Percentiles rank a stretch among this genome's conserved stretches.
phyloP scores from a whole-genome alignment of 2,888 invertebrate species.

The Amaurobius ferox region DNA sequence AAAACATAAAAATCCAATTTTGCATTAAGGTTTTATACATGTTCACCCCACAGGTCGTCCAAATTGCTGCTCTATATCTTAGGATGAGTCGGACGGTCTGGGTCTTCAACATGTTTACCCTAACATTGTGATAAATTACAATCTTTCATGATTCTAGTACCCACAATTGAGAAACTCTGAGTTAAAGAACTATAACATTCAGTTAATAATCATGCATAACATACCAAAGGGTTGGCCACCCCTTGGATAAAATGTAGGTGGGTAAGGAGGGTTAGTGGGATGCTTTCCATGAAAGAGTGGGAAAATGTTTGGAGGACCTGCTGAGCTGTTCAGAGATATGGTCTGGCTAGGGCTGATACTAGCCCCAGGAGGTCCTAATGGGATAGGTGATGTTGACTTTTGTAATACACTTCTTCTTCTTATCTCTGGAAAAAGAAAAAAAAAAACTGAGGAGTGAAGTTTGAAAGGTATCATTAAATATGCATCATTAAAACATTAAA shows the following conservation, averaged over 20 bases:
- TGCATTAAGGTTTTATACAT: too few relatives aligned
- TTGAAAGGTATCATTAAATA: too few relatives aligned
- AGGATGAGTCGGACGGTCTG: too few relatives aligned
- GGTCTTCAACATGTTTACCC: too few relatives aligned
- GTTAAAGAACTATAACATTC: neutral
- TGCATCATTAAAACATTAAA: too few relatives aligned
- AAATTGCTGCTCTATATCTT: too few relatives aligned
- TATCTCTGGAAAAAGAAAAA: constrained; percentile 44
- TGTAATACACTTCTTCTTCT: constrained; percentile 39
- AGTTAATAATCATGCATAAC: constrained; percentile 37
- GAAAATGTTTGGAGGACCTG: constrained; percentile 54
- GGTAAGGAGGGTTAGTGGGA: constrained; percentile 65
- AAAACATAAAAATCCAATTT: too few relatives aligned
- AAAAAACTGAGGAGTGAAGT: too few relatives aligned
- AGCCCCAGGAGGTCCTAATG: constrained; percentile 15
- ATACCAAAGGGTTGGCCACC: constrained; percentile 60
- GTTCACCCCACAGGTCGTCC: too few relatives aligned
- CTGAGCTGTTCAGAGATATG: constrained; percentile 27
- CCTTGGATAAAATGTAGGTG: constrained; percentile 55
- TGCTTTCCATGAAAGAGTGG: constrained; percentile 38
- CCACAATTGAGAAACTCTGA: too few relatives aligned
- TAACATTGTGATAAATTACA: too few relatives aligned
- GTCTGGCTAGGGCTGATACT: constrained; percentile 24
- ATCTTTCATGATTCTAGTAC: too few relatives aligned
- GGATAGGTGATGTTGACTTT: constrained; percentile 23